Evolutionary conservation across 2,888 invertebrate species (phyloP).

Genomic region (Drosophila cognata): DNA sequence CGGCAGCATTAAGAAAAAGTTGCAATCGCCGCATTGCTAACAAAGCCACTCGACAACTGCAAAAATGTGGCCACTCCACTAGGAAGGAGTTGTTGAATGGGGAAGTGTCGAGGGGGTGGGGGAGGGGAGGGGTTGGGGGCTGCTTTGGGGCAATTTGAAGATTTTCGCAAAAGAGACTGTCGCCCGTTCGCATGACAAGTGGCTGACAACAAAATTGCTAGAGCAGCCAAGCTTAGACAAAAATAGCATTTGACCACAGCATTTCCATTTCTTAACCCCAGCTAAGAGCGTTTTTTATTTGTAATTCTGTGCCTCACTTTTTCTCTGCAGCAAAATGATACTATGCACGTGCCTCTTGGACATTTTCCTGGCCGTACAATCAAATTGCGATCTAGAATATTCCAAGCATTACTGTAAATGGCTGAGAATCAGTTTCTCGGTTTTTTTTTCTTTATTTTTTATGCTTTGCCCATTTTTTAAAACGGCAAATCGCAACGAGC

Average conservation of each 20-base stretch:
- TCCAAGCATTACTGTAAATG: neutral
- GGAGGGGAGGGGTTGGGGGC: neutral
- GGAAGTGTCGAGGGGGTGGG: neutral
- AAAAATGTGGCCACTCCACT: conserved; percentile 67
- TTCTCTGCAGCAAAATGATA: neutral
- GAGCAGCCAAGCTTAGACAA: conserved; percentile 52
- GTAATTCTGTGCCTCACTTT: neutral
- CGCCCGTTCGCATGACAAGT: conserved; percentile 73
- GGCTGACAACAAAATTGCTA: conserved; percentile 58
- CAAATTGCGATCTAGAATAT: neutral
- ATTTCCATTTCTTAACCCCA: conserved; percentile 1
- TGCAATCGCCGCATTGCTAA: conserved; percentile 63
- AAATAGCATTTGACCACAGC: conserved; percentile 22
- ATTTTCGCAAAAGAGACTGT: conserved; percentile 44
- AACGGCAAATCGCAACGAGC: neutral
- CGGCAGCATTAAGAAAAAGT: conserved; percentile 55
- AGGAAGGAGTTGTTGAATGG: conserved; percentile 19
- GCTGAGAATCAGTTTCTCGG: neutral
- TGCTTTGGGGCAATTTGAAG: conserved; percentile 70
- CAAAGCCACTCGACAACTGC: conserved; percentile 77
- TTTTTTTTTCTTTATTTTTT: too few species aligned
- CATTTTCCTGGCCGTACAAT: neutral
- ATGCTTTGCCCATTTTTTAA: neutral
- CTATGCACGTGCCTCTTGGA: neutral
- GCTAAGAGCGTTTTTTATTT: neutral